Base-by-base conservation (phyloP, 2,888 invertebrate genomes). In the Parelbella ahira region DNA sequence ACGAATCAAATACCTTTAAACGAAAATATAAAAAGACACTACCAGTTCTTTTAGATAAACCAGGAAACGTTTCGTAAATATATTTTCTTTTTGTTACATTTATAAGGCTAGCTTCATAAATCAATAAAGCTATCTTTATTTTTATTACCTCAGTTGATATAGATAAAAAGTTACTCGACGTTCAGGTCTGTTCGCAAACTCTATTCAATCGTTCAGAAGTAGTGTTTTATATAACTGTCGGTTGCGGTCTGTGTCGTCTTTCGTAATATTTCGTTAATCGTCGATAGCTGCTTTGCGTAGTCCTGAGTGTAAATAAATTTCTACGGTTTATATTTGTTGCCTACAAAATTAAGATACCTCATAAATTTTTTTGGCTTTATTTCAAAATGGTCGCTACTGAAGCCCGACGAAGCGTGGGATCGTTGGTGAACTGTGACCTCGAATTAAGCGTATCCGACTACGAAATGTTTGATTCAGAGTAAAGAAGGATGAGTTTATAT, bases 151-250 rank as follows among this genome's bases (percentile, higher is more conserved):
- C n/a, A n/a, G n/a, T n/a, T n/a, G n/a, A n/a, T n/a, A 15, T 15
- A 3, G 15, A 15, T 50, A 44, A 55, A 50, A 53, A 47, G 51
- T 45, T 47, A 27, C 34, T 37, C 18, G 42, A 46, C 34, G 56
- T 52, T 45, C 52, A 39, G 47, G 55, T 49, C 11, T 34, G 11
- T 42, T 23, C 23, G 42, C 36, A 29, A 69, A 78, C 69, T 78
- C 71, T 61, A 61, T 53, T 53, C 51, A 55, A 56, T 58, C 58
- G 63, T 55, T 67, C 68, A 53, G 59, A 47, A 56, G 50, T 62
- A 70, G 68, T 78, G 66, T 74, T 84, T 86, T 86, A 84, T 86
- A 86, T 83, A 83, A 82, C 74, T 59, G 49, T 52, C 51, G 61
- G 62, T 82, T 79, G 83, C 80, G 55, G 60, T 53, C 48, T 53